A percentile compares a stretch with the other conserved stretches of the same genome.
Evolutionary conservation across 2,113 vertebrate species (phyloP).

Genomic region (Merops nubicus): DNA sequence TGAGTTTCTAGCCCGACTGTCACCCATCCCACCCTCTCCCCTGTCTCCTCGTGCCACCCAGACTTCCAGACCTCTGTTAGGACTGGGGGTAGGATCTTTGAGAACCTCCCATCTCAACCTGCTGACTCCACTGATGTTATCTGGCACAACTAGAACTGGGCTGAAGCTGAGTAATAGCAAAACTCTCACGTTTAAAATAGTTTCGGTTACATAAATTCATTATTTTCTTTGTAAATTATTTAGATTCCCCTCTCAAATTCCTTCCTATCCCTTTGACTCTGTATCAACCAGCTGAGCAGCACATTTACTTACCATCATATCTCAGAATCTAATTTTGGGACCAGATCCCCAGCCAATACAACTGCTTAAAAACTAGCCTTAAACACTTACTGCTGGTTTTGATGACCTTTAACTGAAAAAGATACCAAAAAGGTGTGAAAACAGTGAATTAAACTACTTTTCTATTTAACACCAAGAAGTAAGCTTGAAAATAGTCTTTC

Average conservation of each 20-base stretch:
- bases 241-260: not conserved
- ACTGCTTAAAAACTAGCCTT: not conserved
- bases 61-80: not conserved
- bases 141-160: not conserved
- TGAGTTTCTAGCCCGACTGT: not conserved
- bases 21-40: not conserved
- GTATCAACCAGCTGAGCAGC: not conserved
- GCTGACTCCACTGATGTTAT: not conserved
- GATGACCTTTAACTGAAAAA: not conserved
- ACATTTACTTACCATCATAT: not conserved
- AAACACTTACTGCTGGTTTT: not conserved
- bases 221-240: not conserved
- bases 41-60: not conserved
- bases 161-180: not conserved
- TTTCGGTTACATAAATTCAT: not conserved
- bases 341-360: not conserved
- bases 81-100: rapidly evolving
- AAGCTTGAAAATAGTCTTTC: not conserved
- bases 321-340: not conserved
- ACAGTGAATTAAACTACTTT: not conserved
- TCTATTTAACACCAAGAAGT: not conserved
- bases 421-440: not conserved
- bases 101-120: not conserved
- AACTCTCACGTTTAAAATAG: not conserved
- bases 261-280: not conserved